Evolutionary conservation across 2,888 invertebrate species (phyloP).

Genomic region (Amblyjoppa fuscipennis): DNA sequence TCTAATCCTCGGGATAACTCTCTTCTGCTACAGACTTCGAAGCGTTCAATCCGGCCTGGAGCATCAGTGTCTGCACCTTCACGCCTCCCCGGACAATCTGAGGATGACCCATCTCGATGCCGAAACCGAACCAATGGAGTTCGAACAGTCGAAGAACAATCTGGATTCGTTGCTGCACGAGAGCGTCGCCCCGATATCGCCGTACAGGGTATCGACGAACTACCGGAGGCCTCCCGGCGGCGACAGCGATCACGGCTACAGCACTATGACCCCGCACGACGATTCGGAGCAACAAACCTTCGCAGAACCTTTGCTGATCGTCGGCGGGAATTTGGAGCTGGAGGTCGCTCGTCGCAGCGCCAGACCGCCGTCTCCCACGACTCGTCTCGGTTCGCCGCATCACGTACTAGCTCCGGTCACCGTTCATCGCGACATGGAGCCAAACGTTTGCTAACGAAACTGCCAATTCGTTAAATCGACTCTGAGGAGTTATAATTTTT

Average conservation of each 20-base stretch:
- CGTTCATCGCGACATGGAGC: conserved; percentile 95
- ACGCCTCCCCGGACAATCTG: conserved; percentile 87
- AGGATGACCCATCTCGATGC: conserved; percentile 91
- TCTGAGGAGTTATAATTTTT: conserved; percentile 19
- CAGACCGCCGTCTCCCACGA: conserved; percentile 86
- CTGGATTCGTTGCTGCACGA: conserved; percentile 90
- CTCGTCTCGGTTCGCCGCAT: conserved; percentile 87
- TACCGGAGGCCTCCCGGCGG: conserved; percentile 92
- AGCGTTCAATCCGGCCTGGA: conserved; percentile 86
- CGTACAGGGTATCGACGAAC: conserved; percentile 94
- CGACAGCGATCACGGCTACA: conserved; percentile 97
- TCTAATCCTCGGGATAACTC: conserved; percentile 92
- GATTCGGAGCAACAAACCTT: conserved; percentile 94
- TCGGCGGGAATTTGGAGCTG: conserved; percentile 77
- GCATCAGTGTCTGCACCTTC: conserved; percentile 84
- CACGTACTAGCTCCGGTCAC: conserved; percentile 94
- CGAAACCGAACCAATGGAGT: conserved; percentile 87
- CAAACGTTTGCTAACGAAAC: conserved; percentile 86
- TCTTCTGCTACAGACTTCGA: conserved; percentile 92
- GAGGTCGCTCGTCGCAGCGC: conserved; percentile 74
- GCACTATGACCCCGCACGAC: conserved; percentile 97
- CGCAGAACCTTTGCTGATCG: conserved; percentile 85
- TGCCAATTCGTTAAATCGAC: not conserved
- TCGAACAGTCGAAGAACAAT: conserved; percentile 82
- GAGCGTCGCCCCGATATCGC: conserved; percentile 91